Base-by-base conservation (phyloP, 1,140 invertebrate species). In the Drosophila triauraria region DNA sequence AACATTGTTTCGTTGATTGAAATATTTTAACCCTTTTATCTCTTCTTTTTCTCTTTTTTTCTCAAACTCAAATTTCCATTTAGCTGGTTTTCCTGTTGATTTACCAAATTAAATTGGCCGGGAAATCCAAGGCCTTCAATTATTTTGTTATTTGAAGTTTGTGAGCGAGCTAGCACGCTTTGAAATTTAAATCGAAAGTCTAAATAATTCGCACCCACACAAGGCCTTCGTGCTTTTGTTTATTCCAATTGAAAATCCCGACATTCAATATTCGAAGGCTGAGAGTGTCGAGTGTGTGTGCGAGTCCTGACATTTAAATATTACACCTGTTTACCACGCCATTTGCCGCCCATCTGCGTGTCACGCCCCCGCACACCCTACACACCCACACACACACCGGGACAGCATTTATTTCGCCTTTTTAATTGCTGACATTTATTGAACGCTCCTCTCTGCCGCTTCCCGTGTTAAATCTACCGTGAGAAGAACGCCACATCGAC, bases 381-480 rank as follows among this genome's bases (percentile, higher is more conserved):
- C 42, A 57, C 56, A 44, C 58, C 54, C 68, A 44, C 32, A 43
- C 32, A 43, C 38, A 42, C 9, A n/a, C 40, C 72, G 77, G 69
- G 62, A 75, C 76, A 80, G 54, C 81, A 87, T 83, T 80, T 78
- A 80, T 80, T 82, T 78, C 65, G 82, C 78, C 84, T 75, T 90
- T 88, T 88, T 88, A 88, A 88, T 88, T 88, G 84, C 84, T 90
- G 84, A 88, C 84, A 88, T 87, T 87, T 87, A 88, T 84, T 88
- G 84, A 87, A 84, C 77, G 72, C 67, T 47, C 25, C 72, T 69
- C 67, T 40, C 43, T 30, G 67, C 51, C 27, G 27, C 27, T 30
- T 5, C 68, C 50, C 65, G 65, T 75, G 85, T 88, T 88, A 88
- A 88, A 88, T 88, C 78, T 88, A 84, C 77, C 84, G 78, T 88